Conservation (phyloP, 2,113 vertebrate species). For the Vulpes vulpes region DNA sequence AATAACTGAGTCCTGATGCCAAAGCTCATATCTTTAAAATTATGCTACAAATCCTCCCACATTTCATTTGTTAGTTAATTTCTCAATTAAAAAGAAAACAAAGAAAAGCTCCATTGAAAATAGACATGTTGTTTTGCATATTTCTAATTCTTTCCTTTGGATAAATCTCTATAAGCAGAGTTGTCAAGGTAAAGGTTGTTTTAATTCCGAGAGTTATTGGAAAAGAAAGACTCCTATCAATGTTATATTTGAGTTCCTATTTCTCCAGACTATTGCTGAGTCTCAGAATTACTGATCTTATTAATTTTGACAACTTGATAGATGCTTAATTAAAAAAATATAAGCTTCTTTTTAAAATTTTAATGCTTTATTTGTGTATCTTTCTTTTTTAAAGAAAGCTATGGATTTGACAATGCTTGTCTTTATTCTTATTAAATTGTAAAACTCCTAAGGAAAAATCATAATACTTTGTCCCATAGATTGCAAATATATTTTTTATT, state of each 20-base stretch:
- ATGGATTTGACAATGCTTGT: neutral
- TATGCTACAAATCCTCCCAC: neutral
- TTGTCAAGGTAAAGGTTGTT: neutral
- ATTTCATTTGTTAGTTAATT: conserved; percentile 1
- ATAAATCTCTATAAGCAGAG: neutral
- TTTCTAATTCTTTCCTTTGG: neutral
- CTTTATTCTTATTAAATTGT: neutral
- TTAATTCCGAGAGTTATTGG: neutral
- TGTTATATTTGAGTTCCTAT: neutral
- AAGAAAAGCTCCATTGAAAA: neutral
- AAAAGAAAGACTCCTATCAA: neutral
- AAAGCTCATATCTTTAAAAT: neutral
- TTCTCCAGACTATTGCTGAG: neutral
- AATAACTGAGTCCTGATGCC: neutral
- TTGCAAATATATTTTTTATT: neutral
- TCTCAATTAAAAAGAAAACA: neutral
- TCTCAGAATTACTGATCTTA: neutral
- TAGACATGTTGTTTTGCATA: neutral
- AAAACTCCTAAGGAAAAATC: neutral
- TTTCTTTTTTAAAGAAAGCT: neutral
- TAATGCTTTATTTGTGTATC: neutral
- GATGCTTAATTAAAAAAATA: neutral
- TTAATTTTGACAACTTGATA: neutral
- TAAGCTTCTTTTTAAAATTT: neutral
- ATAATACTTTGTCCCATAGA: neutral